phyloP scores from a whole-genome alignment of 30 jellyfish, hydroid and myxozoan genomes.

The Calvadosia cruxmelitensis region DNA sequence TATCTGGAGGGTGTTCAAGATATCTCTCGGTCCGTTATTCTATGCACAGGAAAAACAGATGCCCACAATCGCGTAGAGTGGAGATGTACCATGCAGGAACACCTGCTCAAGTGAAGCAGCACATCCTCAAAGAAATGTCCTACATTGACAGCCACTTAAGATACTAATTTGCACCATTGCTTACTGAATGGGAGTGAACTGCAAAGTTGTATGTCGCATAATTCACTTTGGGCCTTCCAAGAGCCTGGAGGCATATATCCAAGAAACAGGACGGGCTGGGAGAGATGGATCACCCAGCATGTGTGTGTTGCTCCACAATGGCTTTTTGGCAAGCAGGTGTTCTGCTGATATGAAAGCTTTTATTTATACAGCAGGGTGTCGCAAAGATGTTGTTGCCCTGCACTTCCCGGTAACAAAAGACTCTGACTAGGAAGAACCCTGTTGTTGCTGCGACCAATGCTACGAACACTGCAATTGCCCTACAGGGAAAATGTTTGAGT shows the following conservation, averaged over 20 bases:
- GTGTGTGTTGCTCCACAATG: conserved; percentile 17
- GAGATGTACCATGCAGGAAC: conserved; percentile 40
- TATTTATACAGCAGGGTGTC: conserved; percentile 2
- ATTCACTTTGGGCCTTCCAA: conserved; percentile 35
- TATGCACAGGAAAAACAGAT: neutral
- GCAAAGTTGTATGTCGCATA: conserved; percentile 10
- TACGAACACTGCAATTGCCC: no score
- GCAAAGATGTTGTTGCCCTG: no score
- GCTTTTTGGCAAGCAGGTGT: conserved; percentile 13
- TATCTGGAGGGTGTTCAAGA: conserved; percentile 12
- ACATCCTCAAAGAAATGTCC: conserved; percentile 8
- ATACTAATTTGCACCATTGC: conserved; percentile 15
- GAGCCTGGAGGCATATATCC: conserved; percentile 17
- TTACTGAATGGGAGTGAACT: conserved; percentile 28
- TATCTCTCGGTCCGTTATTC: conserved; percentile 1
- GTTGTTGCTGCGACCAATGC: no score
- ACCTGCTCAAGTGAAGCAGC: conserved; percentile 15
- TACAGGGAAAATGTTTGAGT: no score
- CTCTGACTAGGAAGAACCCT: no score
- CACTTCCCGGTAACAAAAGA: no score
- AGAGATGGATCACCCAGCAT: conserved; percentile 12
- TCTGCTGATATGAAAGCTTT: conserved; percentile 7
- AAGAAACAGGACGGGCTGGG: conserved; percentile 36
- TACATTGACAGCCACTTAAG: neutral
- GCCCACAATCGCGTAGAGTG: conserved; percentile 13